Base-by-base conservation (phyloP, 2,888 invertebrate genomes). In the Erebia aethiops region DNA sequence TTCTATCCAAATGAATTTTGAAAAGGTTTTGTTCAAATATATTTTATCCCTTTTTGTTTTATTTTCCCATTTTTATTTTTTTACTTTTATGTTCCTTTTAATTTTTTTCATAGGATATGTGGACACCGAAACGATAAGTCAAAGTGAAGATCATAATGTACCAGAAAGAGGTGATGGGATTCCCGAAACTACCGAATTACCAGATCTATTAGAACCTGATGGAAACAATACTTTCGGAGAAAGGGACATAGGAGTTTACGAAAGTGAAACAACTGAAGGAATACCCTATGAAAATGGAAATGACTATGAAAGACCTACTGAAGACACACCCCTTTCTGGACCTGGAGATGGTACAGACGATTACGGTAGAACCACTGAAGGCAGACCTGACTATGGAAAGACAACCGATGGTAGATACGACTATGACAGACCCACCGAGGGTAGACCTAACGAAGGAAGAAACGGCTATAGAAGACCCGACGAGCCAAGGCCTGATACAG, bases 71-170 rank as follows among this genome's bases (percentile, higher is more conserved):
- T 61, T 62, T 26, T 56, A 3, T 54, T 41, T 54, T 41, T 54
- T 16, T 63, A 16, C 10, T 43, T 54, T 54, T 65, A 14, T 46
- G 41, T 18, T 56, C 43, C 5, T 56, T 9, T 66, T 66, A 21
- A 21, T 58, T 58, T 11, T 67, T 46, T 67, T 58, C 11, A n/a
- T 57, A 66, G 66, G 66, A 67, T 46, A 46, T 66, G 67, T 26
- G 14, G 58, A 58, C 41, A 65, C 14, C 16, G 43, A 56, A 65
- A 7, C 35, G 13, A 51, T 41, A 18, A 54, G 43, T 41, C 61
- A 35, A 18, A n/a, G 13, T 35, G 26, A 63, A 57, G 16, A 54
- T 14, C 35, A 14, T 57, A 54, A 16, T 26, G 65, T 41, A 41
- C 41, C 26, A 16, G 72, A 67, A 18, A 54, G 65, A 56, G 71